Evolutionary conservation across 2,113 vertebrate species (phyloP).

Genomic region (Chionis minor): DNA sequence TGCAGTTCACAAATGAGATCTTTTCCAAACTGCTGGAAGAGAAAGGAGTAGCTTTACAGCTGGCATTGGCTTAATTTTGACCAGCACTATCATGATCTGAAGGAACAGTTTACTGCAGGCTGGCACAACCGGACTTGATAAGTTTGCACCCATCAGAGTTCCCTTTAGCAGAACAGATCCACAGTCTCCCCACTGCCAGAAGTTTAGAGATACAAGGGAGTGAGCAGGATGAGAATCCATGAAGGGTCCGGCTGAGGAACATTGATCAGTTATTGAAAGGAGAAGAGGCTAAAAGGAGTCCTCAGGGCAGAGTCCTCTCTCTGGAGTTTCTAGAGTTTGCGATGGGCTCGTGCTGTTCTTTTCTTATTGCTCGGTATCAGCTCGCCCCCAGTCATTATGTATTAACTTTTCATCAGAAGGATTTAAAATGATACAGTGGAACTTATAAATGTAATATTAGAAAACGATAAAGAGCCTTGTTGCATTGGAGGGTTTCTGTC

Average conservation of each 20-base stretch:
- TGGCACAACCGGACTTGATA: neutral
- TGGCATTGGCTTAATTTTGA: neutral
- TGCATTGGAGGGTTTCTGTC: neutral
- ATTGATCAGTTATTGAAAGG: neutral
- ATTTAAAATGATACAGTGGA: neutral
- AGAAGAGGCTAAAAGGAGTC: neutral
- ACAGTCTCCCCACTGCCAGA: neutral
- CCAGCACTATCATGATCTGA: neutral
- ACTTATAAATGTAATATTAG: neutral
- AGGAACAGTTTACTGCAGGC: neutral
- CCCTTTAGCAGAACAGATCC: neutral
- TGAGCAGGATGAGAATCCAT: accelerated
- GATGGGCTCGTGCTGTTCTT: neutral
- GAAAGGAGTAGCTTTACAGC: neutral
- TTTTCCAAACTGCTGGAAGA: neutral
- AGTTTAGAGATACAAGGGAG: neutral
- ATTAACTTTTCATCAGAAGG: neutral
- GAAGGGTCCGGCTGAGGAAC: neutral
- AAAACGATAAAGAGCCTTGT: neutral
- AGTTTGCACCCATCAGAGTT: neutral
- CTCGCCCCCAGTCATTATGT: neutral
- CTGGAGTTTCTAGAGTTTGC: neutral
- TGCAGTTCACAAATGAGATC: neutral
- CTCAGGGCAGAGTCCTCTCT: neutral
- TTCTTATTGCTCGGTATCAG: neutral